Percentiles rank a stretch among this genome's conserved stretches.
Conservation (phyloP, 1,140 invertebrate species). For the Anadara kagoshimensis region DNA sequence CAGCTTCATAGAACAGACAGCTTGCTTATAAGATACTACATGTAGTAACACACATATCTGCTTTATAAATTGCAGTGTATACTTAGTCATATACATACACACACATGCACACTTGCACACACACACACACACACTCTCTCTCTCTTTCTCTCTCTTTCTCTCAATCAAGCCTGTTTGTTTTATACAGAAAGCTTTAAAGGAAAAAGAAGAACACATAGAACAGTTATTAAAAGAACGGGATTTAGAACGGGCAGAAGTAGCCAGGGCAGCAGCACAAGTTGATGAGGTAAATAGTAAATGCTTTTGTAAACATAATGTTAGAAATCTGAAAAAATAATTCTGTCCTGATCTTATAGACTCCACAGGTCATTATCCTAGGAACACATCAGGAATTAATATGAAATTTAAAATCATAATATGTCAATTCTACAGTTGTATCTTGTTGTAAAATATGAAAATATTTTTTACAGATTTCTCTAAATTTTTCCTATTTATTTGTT, state of each 20-base stretch:
- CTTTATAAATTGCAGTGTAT: slow-evolving; percentile 7
- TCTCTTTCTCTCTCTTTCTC: slow-evolving; percentile 13
- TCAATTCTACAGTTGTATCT: too few relatives aligned
- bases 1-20: background rate
- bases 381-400: too few relatives aligned
- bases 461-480: too few relatives aligned
- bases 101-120: background rate
- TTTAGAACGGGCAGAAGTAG: slow-evolving; percentile 88
- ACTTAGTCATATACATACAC: background rate
- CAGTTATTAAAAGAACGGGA: slow-evolving; percentile 91
- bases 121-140: background rate
- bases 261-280: slow-evolving; percentile 81
- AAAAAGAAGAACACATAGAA: slow-evolving; percentile 95
- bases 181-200: slow-evolving; percentile 88
- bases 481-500: too few relatives aligned
- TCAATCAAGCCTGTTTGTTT: background rate
- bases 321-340: background rate
- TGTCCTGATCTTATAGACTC: too few relatives aligned
- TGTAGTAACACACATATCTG: background rate
- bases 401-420: too few relatives aligned
- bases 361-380: too few relatives aligned
- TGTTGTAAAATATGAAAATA: too few relatives aligned
- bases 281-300: slow-evolving; percentile 77
- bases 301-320: too few relatives aligned
- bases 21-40: too few relatives aligned